Evolutionary conservation across 2,113 vertebrate species (phyloP), one percentile per base, ranked within the genome.

Genomic region (Arenaria interpres): DNA sequence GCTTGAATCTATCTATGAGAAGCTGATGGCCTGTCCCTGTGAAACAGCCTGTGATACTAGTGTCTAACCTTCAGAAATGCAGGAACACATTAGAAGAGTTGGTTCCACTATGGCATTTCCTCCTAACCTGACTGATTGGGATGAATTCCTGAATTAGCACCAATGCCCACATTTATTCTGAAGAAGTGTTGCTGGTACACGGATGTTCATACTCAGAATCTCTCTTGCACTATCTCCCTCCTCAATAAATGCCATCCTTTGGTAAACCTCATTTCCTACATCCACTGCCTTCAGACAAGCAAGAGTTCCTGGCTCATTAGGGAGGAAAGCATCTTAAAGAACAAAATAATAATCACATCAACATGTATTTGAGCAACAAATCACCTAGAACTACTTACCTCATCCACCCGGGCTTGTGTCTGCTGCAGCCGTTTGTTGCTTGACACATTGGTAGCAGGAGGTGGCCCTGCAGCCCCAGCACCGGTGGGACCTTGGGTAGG

Each of bases 361-460:
- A 16, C 39, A 28, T 16, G 23, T 14, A 8, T 41, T 41, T 71
- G 24, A 50, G 15, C 63, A 87, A 35, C 14, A 57, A 37, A 59
- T 59, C 19, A 22, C 66, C 5, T 67, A 39, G 39, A 50, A 53
- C n/a, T 68, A 66, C 98, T 97, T 86, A 99, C 99, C 98, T 99
- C 99, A 32, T 99, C 98, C 96, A 99, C 99, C 94, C 98, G 99
- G 84, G 99, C 99, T 98, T 99, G 99, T 35, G 99, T 99, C 97
- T 99, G 99, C 97, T 99, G 99, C 97, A 99, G 98, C 92, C 99
- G 97, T 76, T 99, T 99, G 97, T 99, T 99, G 97, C 99, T 99
- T 96, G 99, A 98, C 97, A 98, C 98, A 90, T 98, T 99, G 91
- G 98, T 96, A 84, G 96, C 95, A 72, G 94, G 82, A 78, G 93